Base-by-base conservation (phyloP, 2,113 vertebrate species). In the Serinus canaria region DNA sequence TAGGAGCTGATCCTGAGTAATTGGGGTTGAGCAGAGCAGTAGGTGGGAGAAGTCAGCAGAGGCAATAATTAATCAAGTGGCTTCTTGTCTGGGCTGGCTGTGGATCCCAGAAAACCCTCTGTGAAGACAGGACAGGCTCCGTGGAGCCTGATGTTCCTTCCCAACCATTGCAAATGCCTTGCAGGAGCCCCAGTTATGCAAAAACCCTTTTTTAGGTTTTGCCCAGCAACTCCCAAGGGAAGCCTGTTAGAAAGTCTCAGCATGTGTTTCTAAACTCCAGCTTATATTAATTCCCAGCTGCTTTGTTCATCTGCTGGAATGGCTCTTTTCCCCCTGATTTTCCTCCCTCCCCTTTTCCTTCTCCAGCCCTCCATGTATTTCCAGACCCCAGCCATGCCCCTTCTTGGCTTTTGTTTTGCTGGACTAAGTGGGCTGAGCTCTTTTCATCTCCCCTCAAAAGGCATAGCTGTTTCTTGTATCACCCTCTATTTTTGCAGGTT, bases 1-100 rank as follows among this genome's bases (percentile, higher is more conserved):
- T 87, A 79, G 37, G 66, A 87, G 73, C 87, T 79, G 92, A 92
- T 92, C 87, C 74, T 81, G 91, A 89, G 41, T 94, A 94, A 94
- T 87, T 81, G 87, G 80, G 52, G 81, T 78, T 87, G 92, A 95
- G 81, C 87, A 10, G 83, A 93, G 91, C 91, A 84, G 89, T 87
- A 89, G 91, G 89, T 94, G 91, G 91, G 94, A 93, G 70, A 97
- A 97, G 94, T 89, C 95, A 95, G 81, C 70, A 72, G 78, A 94
- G 37, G 89, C 81, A 91, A 87, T 89, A 95, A 95, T 94, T 95
- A 95, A 89, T 81, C 80, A 67, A 95, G 83, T 87, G 80, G 69
- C 83, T 95, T 93, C 64, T 39, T 18, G 28, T 86, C 76, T 87
- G 58, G 81, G 64, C 56, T 75, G 80, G 73, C 39, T 87, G 86